Base-by-base conservation (phyloP, 2,797 vertebrate genomes). In the Esox lucius region DNA sequence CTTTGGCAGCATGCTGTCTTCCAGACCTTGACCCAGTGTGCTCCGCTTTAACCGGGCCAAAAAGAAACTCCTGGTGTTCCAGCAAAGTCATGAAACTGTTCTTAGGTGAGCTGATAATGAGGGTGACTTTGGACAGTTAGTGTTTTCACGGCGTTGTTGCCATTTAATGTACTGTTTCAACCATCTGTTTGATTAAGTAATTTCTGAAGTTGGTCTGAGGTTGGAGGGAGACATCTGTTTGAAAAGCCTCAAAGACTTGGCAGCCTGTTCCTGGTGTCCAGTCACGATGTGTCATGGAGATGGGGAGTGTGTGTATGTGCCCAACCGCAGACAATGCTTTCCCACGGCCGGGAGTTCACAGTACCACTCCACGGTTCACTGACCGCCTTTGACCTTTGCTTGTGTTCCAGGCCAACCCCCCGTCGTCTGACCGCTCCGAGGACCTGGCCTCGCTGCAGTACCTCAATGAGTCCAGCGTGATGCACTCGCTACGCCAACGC, bases 391-490 rank as follows among this genome's bases (percentile, higher is more conserved):
- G 22, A 64, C 59, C 3, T 53, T 73, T 65, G 35, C 15, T n/a
- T 24, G 53, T 74, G 15, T 19, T 73, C 51, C 81, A 99, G 98
- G 97, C 97, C 0, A 99, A 99, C 72, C 96, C 97, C 13, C 96
- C 98, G 0, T 95, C 96, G 2, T 97, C 92, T 0, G 95, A 97
- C 88, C 95, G 96, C 0, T 94, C 93, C 1, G 97, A 98, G 85
- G 97, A 99, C 79, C 90, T 99, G 74, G 96, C 97, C 48, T 95
- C 93, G 0, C 90, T 99, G 79, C 95, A 96, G 42, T 99, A 99
- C 83, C 95, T 99, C 86, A 99, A 97, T 0, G 97, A 99, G 85
- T 96, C 96, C 77, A 98, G 96, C 0, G 95, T 95, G 68, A 94
- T 99, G 87, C 95, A 99, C 91, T 96, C 95, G 0, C 85, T 99